These are phyloP conservation scores for Andrena hattorfiana DNA, from an alignment of 2,888 invertebrate species.

Conservation along the genomic window DNA sequence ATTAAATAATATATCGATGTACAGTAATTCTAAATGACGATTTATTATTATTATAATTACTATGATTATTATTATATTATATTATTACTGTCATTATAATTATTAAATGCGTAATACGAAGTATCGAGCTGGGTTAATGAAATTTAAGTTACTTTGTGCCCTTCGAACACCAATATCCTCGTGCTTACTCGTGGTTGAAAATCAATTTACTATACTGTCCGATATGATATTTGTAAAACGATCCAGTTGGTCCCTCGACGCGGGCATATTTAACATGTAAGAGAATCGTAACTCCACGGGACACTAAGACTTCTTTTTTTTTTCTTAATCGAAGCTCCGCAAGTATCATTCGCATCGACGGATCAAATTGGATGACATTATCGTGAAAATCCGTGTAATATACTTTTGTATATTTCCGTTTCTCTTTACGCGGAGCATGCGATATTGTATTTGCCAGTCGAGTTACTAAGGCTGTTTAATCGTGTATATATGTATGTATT, in stretches of 20 bases:
- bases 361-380: constrained; percentile 5
- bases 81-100: constrained; percentile 76
- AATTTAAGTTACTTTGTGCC: constrained; percentile 56
- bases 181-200: not conserved
- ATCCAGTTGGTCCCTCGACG: not conserved
- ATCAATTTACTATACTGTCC: not conserved
- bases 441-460: not conserved
- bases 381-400: not conserved
- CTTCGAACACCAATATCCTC: constrained; percentile 37
- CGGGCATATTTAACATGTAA: not conserved
- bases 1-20: constrained; percentile 85
- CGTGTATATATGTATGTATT: not conserved
- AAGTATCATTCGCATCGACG: not conserved
- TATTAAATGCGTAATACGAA: constrained; percentile 66
- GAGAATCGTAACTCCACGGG: not conserved
- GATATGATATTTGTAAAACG: not conserved
- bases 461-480: not conserved
- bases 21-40: constrained; percentile 83
- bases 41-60: constrained; percentile 79
- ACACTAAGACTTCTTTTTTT: not conserved
- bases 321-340: not conserved
- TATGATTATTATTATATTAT: constrained; percentile 72
- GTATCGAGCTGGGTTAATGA: constrained; percentile 63
- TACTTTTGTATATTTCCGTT: constrained; percentile 10
- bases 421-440: not conserved